phyloP scores from a whole-genome alignment of 2,888 invertebrate species.

The Lasiommata megera region DNA sequence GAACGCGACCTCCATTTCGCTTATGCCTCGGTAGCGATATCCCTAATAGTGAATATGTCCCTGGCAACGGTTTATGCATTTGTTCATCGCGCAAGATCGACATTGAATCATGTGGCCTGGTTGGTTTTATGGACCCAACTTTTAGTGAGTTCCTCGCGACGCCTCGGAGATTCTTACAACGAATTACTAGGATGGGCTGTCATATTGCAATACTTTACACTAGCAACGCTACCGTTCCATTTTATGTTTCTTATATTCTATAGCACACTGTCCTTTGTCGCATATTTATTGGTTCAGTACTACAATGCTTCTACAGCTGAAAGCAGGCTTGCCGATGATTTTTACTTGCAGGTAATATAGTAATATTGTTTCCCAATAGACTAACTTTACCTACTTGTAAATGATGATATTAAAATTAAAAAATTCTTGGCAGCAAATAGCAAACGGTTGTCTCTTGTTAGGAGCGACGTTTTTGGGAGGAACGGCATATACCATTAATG shows the following conservation, averaged over 20 bases:
- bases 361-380: not conserved
- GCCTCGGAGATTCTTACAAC: conserved; percentile 69
- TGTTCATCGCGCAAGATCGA: conserved; percentile 61
- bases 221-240: conserved; percentile 86
- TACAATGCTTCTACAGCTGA: conserved; percentile 58
- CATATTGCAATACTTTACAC: conserved; percentile 87
- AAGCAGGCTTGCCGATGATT: conserved; percentile 57
- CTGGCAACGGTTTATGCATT: conserved; percentile 51
- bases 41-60: conserved; percentile 47
- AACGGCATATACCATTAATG: conserved; percentile 84
- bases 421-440: conserved; percentile 81
- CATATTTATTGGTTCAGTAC: conserved; percentile 62
- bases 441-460: conserved; percentile 86
- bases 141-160: conserved; percentile 68
- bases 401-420: not conserved
- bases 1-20: conserved; percentile 58
- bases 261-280: conserved; percentile 51
- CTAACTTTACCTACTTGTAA: not conserved
- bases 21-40: conserved; percentile 49
- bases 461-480: conserved; percentile 88
- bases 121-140: conserved; percentile 77
- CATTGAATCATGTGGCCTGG: conserved; percentile 85
- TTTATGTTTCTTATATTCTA: conserved; percentile 54
- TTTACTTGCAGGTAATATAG: conserved; percentile 55
- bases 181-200: conserved; percentile 89